These are phyloP conservation scores for Oncopodura yosiiana DNA, from an alignment of 1,140 invertebrate genomes.

Conservation along the genomic window DNA sequence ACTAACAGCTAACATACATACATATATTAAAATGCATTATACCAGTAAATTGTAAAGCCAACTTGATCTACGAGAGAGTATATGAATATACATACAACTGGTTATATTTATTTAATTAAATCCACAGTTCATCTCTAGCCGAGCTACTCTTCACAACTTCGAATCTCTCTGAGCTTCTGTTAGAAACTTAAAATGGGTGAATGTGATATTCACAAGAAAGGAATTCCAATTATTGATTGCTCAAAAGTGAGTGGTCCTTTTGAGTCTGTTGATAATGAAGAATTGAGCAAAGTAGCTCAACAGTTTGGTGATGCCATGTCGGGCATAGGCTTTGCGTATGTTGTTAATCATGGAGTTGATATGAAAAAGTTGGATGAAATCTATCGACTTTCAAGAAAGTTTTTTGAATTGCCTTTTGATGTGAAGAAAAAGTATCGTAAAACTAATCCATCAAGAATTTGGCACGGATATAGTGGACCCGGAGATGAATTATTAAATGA, in stretches of 20 bases:
- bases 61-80: no score
- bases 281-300: constrained; percentile 2
- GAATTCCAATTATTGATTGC: constrained; percentile 10
- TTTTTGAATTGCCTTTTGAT: constrained; percentile 10
- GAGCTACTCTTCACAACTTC: no score
- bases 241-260: background rate
- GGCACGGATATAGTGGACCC: constrained; percentile 2
- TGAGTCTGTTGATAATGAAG: background rate
- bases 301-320: constrained; percentile 3
- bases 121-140: no score
- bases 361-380: constrained; percentile 3
- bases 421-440: constrained; percentile 17
- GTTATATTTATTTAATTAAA: no score
- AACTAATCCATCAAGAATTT: background rate
- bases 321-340: constrained; percentile 13
- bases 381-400: background rate
- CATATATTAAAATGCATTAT: no score
- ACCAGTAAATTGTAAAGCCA: no score
- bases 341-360: constrained; percentile 15
- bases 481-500: constrained; percentile 20
- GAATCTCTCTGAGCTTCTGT: no score
- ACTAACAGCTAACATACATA: no score
- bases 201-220: no score
- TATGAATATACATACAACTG: no score
- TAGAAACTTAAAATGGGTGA: no score